Evolutionary conservation across 1,140 invertebrate genomes (phyloP), one percentile per base, ranked within the genome.

Genomic region (Drosophila cardini): DNA sequence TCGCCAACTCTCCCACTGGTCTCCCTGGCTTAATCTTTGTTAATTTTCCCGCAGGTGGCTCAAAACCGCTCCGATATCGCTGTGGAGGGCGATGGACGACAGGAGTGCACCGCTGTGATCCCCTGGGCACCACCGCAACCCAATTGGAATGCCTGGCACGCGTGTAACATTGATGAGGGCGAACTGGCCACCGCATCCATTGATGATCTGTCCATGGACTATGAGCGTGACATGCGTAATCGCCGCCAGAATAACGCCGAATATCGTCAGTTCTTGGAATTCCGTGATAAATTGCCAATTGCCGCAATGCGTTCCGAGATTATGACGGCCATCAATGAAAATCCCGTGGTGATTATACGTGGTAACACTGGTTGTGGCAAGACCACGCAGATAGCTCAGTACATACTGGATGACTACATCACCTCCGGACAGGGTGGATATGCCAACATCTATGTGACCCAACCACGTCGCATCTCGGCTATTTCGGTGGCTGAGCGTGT

Each of bases 91-190:
- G 58, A 90, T 10, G 38, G 55, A 15, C 60, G 72, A 0, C 72
- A 71, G 21, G 73, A 72, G 32, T 53, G 26, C 7, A 42, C 60
- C 0, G 96, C 84, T 0, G 96, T 98, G 0, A 97, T 99, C 11
- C 95, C 97, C 2, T 99, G 98, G 98, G 97, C 97, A 1, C 98
- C 99, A 1, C 98, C 98, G 0, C 95, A 96, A 73, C 94, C 94
- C 9, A 99, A 99, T 92, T 99, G 98, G 98, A 98, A 99, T 93
- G 96, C 98, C 7, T 99, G 98, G 98, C 96, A 95, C 21, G 95
- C 95, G 0, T 98, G 96, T 83, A 99, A 99, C 91, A 98, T 99
- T 82, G 98, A 99, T 81, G 97, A 98, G 90, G 98, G 96, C 55
- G 97, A 97, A 8, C 92, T 99, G 43, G 97, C 98, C 2, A 94